Evolutionary conservation across 2,113 vertebrate genomes (phyloP).

Genomic region (Arvicanthis niloticus): DNA sequence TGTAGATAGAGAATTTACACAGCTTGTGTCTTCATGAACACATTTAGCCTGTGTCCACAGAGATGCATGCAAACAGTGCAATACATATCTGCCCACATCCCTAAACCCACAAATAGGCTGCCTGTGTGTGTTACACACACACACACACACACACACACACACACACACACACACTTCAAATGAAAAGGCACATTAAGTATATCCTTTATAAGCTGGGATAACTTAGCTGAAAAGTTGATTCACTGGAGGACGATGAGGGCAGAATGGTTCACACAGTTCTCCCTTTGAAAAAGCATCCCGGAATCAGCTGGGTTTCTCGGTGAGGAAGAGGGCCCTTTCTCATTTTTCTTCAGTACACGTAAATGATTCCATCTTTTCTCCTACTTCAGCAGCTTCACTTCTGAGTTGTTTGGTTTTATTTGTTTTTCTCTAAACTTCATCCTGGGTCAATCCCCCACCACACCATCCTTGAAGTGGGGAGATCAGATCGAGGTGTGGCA

Average conservation of each 20-base stretch:
- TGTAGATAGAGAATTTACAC: neutral
- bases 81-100: neutral
- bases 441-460: too few relatives aligned
- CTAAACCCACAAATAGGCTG: neutral
- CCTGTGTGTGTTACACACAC: too few relatives aligned
- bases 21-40: neutral
- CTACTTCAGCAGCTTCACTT: neutral
- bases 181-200: neutral
- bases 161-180: neutral
- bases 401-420: neutral
- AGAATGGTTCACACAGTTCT: neutral
- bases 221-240: constrained; percentile 8
- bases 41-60: neutral
- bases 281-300: constrained; percentile 26
- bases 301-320: neutral
- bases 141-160: neutral
- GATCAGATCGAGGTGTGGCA: neutral
- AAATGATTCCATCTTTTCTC: neutral
- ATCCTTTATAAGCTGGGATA: neutral
- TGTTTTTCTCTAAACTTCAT: neutral
- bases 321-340: neutral
- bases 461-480: neutral
- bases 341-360: constrained; percentile 24
- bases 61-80: neutral
- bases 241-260: neutral